Base-by-base conservation (phyloP, 2,113 vertebrate genomes). In the Cyprinodon tularosa region DNA sequence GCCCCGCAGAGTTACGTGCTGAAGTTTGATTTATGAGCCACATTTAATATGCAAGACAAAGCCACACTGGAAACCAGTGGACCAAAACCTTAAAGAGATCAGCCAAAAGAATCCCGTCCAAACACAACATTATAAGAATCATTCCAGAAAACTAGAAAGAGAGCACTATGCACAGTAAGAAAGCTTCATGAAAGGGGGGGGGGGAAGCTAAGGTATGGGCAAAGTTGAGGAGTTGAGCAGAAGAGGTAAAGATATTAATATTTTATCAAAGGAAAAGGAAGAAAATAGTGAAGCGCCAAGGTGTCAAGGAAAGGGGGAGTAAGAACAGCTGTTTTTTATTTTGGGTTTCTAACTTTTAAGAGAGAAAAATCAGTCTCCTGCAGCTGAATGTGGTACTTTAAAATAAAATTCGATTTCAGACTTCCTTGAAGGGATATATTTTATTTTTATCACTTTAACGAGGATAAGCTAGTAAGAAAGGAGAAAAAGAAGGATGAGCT, bases 1-100 rank as follows among this genome's bases (percentile, higher is more conserved):
- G 20, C 64, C n/a, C 50, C 83, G 72, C 79, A 20, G 44, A 80
- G 76, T 66, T 37, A 42, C 67, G 77, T 48, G 62, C 80, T 0
- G 68, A 74, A 64, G 1, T 85, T 90, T 91, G 90, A 90, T 91
- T 92, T 89, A 89, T 83, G 90, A 87, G 62, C 36, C 3, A 9
- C 12, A 65, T 80, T 81, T 74, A 71, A 72, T 45, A 68, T 71
- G 57, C 72, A 29, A 80, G 65, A 90, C 68, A 7, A 42, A 80
- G 75, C 42, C 20, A 53, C 47, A 0, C 66, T 86, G 65, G 59
- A 83, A 86, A 76, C 63, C 74, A 77, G 72, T 12, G 68, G 80
- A 88, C 71, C 81, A 78, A 69, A 82, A 78, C 77, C 62, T 53
- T 47, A 62, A 53, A 69, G 72, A 88, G 85, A 85, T 79, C 78